These are phyloP conservation scores for Melieria picta DNA, from an alignment of 2,888 invertebrate species.

Conservation along the genomic window DNA sequence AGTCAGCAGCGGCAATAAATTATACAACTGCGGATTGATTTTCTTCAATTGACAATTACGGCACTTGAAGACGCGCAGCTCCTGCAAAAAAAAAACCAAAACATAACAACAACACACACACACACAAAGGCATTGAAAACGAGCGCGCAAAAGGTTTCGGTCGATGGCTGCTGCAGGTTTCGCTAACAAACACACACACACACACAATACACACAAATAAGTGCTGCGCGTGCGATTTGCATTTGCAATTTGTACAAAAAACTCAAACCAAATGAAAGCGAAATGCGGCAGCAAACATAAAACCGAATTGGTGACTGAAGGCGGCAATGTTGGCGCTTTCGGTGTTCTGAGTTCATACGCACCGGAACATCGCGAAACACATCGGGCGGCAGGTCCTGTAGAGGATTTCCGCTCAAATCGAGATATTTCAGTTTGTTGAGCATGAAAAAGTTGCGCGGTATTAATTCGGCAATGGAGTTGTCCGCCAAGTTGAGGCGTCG, in stretches of 20 bases:
- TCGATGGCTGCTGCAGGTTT: no score
- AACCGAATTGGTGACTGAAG: no score
- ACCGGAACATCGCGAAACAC: conserved; percentile 79
- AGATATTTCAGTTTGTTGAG: conserved; percentile 76
- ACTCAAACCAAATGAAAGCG: no score
- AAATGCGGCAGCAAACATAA: no score
- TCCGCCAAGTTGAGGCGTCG: conserved; percentile 73
- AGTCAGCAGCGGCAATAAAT: conserved; percentile 76
- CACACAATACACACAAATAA: no score
- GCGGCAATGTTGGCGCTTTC: neutral
- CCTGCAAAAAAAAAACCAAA: conserved; percentile 64
- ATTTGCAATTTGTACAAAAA: no score
- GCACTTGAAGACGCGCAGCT: conserved; percentile 77
- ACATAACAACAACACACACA: neutral
- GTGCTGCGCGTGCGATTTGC: no score
- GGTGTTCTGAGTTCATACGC: conserved; percentile 50
- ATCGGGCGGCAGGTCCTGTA: conserved; percentile 80
- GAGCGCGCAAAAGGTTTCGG: no score
- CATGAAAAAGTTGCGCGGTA: conserved; percentile 79
- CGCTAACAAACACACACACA: no score
- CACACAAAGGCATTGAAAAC: no score
- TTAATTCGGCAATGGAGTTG: conserved; percentile 75
- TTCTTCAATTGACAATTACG: conserved; percentile 77
- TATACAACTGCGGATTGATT: conserved; percentile 83
- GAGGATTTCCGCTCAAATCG: conserved; percentile 80